These are phyloP conservation scores for Phocides pigmalion DNA, from an alignment of 1,140 invertebrate genomes.

Conservation along the genomic window DNA sequence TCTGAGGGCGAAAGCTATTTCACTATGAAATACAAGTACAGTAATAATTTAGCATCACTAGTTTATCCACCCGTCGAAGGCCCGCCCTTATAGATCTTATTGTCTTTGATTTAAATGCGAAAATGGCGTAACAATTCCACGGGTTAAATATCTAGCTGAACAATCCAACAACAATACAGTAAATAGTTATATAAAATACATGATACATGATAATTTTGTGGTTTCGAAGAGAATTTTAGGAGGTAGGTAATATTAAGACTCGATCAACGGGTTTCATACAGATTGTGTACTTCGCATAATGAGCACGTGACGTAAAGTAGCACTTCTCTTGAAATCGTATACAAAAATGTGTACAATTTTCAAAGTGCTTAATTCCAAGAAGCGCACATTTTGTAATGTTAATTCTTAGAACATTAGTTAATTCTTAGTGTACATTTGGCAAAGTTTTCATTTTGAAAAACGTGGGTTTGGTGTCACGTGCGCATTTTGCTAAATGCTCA, in stretches of 20 bases:
- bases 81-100: constrained; percentile 28
- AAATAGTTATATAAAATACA: constrained; percentile 32
- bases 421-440: too few relatives aligned
- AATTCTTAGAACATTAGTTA: too few relatives aligned
- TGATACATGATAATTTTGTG: constrained; percentile 18
- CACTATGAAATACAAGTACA: constrained; percentile 20
- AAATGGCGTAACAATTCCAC: constrained; percentile 15
- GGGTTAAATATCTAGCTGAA: constrained; percentile 4
- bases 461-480: too few relatives aligned
- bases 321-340: too few relatives aligned
- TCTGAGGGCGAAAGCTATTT: not conserved
- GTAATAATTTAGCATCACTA: constrained; percentile 18
- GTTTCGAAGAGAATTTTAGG: constrained; percentile 25
- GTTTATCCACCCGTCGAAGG: constrained; percentile 3
- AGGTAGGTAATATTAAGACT: constrained; percentile 29
- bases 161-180: constrained; percentile 24
- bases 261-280: too few relatives aligned
- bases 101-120: constrained; percentile 25
- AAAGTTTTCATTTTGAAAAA: too few relatives aligned
- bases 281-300: too few relatives aligned
- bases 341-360: too few relatives aligned
- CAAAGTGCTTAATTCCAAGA: too few relatives aligned
- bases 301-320: too few relatives aligned
- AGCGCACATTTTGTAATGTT: too few relatives aligned
- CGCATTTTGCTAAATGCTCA: too few relatives aligned